Evolutionary conservation across 2,797 vertebrate genomes (phyloP).

Genomic region (Cossypha dichroa): DNA sequence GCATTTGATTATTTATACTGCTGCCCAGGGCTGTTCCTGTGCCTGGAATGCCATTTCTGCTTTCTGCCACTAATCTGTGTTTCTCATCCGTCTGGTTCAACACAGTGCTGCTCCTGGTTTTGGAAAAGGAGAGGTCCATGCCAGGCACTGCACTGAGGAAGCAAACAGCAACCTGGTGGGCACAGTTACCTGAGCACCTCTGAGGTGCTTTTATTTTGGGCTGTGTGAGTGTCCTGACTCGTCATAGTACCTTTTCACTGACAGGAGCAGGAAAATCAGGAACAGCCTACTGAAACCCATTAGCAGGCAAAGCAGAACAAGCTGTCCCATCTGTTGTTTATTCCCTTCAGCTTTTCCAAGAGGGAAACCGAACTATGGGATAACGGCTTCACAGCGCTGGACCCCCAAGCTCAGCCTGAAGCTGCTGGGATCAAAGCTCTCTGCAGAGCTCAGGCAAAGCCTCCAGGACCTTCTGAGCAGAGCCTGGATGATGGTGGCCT

Average conservation of each 20-base stretch:
- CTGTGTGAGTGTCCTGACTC: not conserved
- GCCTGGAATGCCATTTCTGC: slow-evolving; percentile 1
- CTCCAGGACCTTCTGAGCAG: not conserved
- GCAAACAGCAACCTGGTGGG: not conserved
- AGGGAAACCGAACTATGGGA: not conserved
- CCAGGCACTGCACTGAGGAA: not conserved
- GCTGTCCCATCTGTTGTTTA: slow-evolving; percentile 58
- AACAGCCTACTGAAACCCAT: slow-evolving; percentile 25
- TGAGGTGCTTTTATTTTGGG: not conserved
- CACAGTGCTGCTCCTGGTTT: not conserved
- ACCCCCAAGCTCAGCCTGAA: not conserved
- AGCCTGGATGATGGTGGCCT: not conserved
- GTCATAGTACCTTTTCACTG: not conserved
- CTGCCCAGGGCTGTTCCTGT: slow-evolving; percentile 20
- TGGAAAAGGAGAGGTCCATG: not conserved
- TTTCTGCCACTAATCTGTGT: not conserved
- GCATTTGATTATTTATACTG: not conserved
- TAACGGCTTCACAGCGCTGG: not conserved
- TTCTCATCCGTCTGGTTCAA: not conserved
- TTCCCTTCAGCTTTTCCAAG: slow-evolving; percentile 18
- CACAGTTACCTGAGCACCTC: not conserved
- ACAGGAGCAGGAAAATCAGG: not conserved
- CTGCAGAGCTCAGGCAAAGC: not conserved
- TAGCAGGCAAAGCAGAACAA: not conserved
- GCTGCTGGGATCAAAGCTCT: not conserved